Evolutionary conservation across 2,888 invertebrate genomes (phyloP).

Genomic region (Ichneumon xanthorius): DNA sequence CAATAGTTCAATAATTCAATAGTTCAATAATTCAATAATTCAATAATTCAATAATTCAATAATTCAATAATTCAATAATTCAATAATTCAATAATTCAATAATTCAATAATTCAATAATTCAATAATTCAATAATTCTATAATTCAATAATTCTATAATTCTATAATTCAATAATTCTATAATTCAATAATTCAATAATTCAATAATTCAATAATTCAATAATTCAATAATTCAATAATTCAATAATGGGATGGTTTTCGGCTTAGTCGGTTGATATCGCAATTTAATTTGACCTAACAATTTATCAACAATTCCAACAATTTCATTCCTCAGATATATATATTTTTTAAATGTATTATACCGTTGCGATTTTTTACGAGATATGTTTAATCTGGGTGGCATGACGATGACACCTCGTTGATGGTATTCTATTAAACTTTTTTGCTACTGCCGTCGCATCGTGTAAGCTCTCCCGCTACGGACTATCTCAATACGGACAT

Average conservation of each 20-base stretch:
- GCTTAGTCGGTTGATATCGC: neutral
- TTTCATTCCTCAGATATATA: too few relatives aligned
- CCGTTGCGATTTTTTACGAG: conserved; percentile 57
- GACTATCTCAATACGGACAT: conserved; percentile 14
- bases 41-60: neutral
- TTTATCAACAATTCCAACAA: too few relatives aligned
- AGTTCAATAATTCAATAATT: neutral
- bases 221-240: neutral
- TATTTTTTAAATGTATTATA: conserved; percentile 2
- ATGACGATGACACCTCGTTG: conserved; percentile 39
- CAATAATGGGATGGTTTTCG: neutral
- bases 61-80: neutral
- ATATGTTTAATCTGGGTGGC: conserved; percentile 27
- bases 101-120: neutral
- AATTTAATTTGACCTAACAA: neutral
- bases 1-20: neutral
- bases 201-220: neutral
- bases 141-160: neutral
- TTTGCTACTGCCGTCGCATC: neutral
- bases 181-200: neutral
- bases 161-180: neutral
- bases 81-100: neutral
- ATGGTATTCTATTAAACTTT: conserved; percentile 40
- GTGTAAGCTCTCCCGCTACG: conserved; percentile 23
- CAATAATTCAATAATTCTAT: neutral